Conservation (phyloP, 2,888 invertebrate species). For the Platynereis dumerilii region DNA sequence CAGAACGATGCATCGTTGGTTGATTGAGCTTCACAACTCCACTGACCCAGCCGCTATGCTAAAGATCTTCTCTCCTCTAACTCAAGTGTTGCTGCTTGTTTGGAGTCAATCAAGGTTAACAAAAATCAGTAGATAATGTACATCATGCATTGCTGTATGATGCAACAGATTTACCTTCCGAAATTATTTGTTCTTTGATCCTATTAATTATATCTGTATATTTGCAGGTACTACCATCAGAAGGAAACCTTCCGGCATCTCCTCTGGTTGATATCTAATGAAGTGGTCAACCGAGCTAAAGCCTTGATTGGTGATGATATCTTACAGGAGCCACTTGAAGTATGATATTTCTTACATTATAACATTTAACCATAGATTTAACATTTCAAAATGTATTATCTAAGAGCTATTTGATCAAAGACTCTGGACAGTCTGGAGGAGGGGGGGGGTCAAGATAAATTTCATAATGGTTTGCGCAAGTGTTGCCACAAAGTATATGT, state of each 20-base stretch:
- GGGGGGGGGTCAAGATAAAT: too few species aligned
- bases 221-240: constrained; percentile 60
- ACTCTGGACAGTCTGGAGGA: too few species aligned
- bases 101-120: constrained; percentile 52
- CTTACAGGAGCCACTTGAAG: constrained; percentile 58
- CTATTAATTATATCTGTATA: too few species aligned
- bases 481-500: background rate
- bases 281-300: constrained; percentile 61
- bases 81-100: constrained; percentile 57
- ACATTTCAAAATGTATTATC: too few species aligned
- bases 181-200: too few species aligned
- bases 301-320: constrained; percentile 61
- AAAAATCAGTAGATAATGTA: too few species aligned
- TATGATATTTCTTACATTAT: constrained; percentile 37
- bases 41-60: constrained; percentile 50
- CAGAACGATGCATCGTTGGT: constrained; percentile 54
- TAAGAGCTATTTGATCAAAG: too few species aligned
- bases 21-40: constrained; percentile 52
- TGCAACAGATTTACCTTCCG: too few species aligned
- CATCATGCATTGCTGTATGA: too few species aligned
- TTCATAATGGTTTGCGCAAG: background rate
- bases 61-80: constrained; percentile 57
- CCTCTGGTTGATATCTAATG: constrained; percentile 58
- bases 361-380: too few species aligned
- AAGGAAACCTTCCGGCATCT: constrained; percentile 58